A percentile compares a stretch with the other conserved stretches of the same genome.
These are phyloP conservation scores for Acronicta leporina DNA, from an alignment of 2,888 invertebrate genomes.

Conservation along the genomic window DNA sequence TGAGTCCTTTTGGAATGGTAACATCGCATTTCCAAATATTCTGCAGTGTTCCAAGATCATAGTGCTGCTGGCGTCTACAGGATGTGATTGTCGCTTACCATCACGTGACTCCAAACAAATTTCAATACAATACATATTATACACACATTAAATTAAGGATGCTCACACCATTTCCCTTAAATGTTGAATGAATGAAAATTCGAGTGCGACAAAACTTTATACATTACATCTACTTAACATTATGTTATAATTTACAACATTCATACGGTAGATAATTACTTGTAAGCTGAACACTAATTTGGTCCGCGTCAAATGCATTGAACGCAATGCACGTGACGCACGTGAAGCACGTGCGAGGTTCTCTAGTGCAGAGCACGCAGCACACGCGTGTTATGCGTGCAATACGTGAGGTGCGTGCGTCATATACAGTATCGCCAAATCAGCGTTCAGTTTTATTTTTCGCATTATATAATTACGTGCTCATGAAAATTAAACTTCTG, in stretches of 20 bases:
- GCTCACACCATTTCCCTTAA: constrained; percentile 43
- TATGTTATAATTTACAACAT: constrained; percentile 76
- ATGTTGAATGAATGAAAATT: constrained; percentile 49
- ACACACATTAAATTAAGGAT: constrained; percentile 10
- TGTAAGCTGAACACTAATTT: neutral
- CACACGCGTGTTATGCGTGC: neutral
- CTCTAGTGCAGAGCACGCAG: neutral
- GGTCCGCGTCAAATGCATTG: neutral
- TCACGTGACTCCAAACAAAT: too few species aligned
- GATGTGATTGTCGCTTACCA: too few species aligned
- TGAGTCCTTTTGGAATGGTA: too few species aligned
- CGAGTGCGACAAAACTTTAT: constrained; percentile 55
- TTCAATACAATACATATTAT: neutral
- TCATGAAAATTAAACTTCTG: constrained; percentile 62
- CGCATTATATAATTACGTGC: constrained; percentile 72
- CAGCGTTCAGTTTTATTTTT: constrained; percentile 61
- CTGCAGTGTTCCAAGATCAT: too few species aligned
- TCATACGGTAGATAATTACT: constrained; percentile 71
- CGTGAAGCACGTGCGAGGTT: neutral
- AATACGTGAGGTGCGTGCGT: neutral
- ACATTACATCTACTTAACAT: constrained; percentile 61
- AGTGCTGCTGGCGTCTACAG: too few species aligned
- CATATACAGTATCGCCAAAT: neutral
- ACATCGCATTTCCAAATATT: too few species aligned
- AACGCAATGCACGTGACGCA: neutral